A percentile compares a stretch with the other conserved stretches of the same genome.
These are phyloP conservation scores for Sylvietta virens DNA, from an alignment of 2,113 vertebrate species.

Conservation along the genomic window DNA sequence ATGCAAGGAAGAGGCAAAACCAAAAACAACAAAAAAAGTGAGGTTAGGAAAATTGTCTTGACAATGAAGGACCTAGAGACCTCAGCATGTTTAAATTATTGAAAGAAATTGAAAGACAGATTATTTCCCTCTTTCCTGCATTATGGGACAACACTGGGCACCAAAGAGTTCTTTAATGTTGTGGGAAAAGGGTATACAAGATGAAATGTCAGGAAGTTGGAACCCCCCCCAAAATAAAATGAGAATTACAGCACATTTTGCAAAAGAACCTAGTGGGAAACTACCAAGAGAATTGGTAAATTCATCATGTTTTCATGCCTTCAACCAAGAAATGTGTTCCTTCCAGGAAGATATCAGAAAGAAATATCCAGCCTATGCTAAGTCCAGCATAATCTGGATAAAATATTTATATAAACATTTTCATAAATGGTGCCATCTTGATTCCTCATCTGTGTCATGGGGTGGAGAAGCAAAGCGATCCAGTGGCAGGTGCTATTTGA, in stretches of 20 bases:
- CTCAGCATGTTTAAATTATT: not conserved
- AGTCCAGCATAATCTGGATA: not conserved
- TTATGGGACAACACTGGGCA: not conserved
- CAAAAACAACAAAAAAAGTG: too few species aligned
- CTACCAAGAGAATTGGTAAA: not conserved
- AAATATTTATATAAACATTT: not conserved
- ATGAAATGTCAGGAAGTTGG: not conserved
- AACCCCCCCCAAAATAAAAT: not conserved
- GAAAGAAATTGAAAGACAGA: not conserved
- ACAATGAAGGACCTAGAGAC: not conserved
- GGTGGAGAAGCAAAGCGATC: not conserved
- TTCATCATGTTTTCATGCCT: not conserved
- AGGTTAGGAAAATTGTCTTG: not conserved
- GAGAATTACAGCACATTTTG: not conserved
- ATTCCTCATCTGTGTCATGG: not conserved
- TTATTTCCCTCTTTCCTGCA: not conserved
- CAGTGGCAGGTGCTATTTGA: not conserved
- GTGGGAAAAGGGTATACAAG: not conserved
- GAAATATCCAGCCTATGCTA: not conserved
- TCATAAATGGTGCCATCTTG: not conserved
- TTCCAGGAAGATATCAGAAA: not conserved
- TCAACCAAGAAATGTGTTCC: not conserved
- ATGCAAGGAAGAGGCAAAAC: not conserved
- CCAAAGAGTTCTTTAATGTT: not conserved
- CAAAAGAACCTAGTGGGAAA: not conserved